These are phyloP conservation scores for Sitodiplosis mosellana DNA, from an alignment of 1,140 invertebrate genomes.

Conservation along the genomic window DNA sequence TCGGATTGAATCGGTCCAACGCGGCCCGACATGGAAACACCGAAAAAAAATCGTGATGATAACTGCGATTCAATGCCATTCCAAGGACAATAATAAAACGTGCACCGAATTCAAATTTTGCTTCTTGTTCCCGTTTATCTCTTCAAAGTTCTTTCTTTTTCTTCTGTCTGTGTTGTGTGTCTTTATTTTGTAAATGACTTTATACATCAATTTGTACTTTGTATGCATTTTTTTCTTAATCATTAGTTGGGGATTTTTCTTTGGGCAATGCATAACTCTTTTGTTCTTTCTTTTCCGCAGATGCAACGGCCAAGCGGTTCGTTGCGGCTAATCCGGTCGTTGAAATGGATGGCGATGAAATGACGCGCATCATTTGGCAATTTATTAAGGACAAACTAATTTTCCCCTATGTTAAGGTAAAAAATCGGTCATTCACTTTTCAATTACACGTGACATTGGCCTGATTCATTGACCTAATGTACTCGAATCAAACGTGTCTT, in stretches of 20 bases:
- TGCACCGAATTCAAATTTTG: too few species aligned
- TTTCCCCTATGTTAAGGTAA: constrained; percentile 69
- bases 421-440: background rate
- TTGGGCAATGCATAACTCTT: background rate
- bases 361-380: constrained; percentile 77
- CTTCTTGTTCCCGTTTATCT: too few species aligned
- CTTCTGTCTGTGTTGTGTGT: too few species aligned
- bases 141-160: too few species aligned
- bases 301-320: constrained; percentile 25
- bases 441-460: background rate
- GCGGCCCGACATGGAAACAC: too few species aligned
- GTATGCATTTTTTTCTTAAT: background rate
- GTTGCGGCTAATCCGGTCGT: constrained; percentile 56
- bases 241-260: background rate
- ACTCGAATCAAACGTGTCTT: background rate
- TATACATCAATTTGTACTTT: background rate
- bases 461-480: background rate
- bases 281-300: background rate
- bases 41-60: too few species aligned
- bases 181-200: too few species aligned
- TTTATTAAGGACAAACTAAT: constrained; percentile 78
- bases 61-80: too few species aligned
- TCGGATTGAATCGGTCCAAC: too few species aligned
- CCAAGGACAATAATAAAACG: too few species aligned
- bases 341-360: constrained; percentile 87